These are phyloP conservation scores for Temnothorax unifasciatus DNA, from an alignment of 2,888 invertebrate genomes.

Conservation along the genomic window DNA sequence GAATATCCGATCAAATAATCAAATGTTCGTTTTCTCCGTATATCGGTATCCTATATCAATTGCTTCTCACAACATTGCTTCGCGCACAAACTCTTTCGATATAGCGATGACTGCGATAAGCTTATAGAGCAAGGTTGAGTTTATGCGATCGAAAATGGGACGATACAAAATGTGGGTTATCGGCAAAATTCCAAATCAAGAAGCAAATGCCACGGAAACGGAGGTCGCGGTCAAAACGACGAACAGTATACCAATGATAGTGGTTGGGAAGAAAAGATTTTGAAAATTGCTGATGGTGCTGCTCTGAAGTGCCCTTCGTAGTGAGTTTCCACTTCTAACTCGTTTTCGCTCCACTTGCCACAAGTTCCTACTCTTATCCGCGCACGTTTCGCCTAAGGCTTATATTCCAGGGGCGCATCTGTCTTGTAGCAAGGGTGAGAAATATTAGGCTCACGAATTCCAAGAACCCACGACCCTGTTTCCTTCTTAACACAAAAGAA, in stretches of 20 bases:
- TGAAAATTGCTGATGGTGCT: slow-evolving; percentile 83
- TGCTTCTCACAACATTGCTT: background rate
- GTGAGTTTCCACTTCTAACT: slow-evolving; percentile 76
- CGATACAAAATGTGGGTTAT: slow-evolving; percentile 77
- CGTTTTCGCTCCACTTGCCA: slow-evolving; percentile 58
- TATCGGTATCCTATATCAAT: no score
- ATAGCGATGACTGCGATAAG: no score
- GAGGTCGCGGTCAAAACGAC: slow-evolving; percentile 65
- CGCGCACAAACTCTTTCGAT: background rate
- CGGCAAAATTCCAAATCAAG: slow-evolving; percentile 70
- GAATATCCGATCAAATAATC: background rate
- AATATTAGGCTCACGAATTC: background rate
- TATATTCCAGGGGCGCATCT: background rate
- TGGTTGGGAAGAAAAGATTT: slow-evolving; percentile 70
- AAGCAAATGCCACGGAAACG: slow-evolving; percentile 60
- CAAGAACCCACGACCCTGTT: background rate
- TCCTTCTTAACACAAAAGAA: background rate
- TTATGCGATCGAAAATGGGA: slow-evolving; percentile 7
- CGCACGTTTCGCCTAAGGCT: slow-evolving; percentile 31
- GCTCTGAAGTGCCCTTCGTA: slow-evolving; percentile 77
- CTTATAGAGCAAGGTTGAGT: background rate
- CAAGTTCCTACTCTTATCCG: slow-evolving; percentile 32
- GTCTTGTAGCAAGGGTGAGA: background rate
- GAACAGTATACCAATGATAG: slow-evolving; percentile 9
- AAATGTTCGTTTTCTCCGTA: background rate